These are phyloP conservation scores for Cenopis cana DNA, from an alignment of 2,888 invertebrate species.

Conservation along the genomic window DNA sequence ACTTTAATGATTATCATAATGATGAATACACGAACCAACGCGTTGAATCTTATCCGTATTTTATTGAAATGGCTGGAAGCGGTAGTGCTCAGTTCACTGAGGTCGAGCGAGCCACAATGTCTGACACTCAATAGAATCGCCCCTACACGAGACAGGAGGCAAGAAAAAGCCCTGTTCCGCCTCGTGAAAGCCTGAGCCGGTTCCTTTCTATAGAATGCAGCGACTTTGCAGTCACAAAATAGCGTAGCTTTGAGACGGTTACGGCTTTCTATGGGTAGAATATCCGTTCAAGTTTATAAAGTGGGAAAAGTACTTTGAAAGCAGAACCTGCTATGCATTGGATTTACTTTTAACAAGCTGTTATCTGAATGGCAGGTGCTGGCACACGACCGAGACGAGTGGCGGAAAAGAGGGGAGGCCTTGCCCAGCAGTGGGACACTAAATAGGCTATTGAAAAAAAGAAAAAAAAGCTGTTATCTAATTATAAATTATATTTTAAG, in stretches of 20 bases:
- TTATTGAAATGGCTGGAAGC: slow-evolving; percentile 18
- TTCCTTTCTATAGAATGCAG: slow-evolving; percentile 61
- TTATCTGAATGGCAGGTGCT: too few relatives aligned
- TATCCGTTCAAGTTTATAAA: slow-evolving; percentile 59
- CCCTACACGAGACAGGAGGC: slow-evolving; percentile 56
- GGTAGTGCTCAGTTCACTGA: slow-evolving; percentile 55
- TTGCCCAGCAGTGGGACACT: too few relatives aligned
- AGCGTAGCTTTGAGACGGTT: slow-evolving; percentile 53
- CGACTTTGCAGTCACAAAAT: slow-evolving; percentile 55
- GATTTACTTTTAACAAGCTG: slow-evolving; percentile 24
- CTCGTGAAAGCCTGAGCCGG: slow-evolving; percentile 69
- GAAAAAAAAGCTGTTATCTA: too few relatives aligned
- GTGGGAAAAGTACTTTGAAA: slow-evolving; percentile 48
- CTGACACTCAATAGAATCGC: slow-evolving; percentile 66
- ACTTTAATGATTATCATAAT: neutral
- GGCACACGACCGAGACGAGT: too few relatives aligned
- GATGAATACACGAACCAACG: neutral
- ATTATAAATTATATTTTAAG: too few relatives aligned
- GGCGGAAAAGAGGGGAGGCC: too few relatives aligned
- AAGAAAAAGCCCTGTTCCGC: slow-evolving; percentile 68
- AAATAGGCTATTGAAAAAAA: too few relatives aligned
- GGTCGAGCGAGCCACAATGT: slow-evolving; percentile 59
- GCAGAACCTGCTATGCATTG: slow-evolving; percentile 48
- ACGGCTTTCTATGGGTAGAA: slow-evolving; percentile 59
- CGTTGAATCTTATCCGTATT: neutral